These are phyloP conservation scores for Drosophila putrida DNA, from an alignment of 2,888 invertebrate species.

Conservation along the genomic window DNA sequence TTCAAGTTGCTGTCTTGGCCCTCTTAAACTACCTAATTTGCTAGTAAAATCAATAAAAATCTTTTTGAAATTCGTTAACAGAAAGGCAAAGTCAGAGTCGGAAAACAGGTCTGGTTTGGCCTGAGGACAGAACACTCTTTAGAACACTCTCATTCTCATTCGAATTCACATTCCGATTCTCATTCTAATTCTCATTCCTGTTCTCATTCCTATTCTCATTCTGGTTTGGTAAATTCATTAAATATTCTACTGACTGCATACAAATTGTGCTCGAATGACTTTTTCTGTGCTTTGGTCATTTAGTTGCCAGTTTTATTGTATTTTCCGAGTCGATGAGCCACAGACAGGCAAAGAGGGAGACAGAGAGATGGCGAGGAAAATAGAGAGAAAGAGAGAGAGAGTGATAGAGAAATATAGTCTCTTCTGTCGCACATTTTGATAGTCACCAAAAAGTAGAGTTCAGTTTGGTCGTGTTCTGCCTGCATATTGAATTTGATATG, in stretches of 20 bases:
- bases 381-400: background rate
- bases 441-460: constrained; percentile 7
- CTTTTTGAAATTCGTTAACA: constrained; percentile 18
- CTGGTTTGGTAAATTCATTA: constrained; percentile 64
- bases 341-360: constrained; percentile 15
- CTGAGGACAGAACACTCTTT: background rate
- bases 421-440: constrained; percentile 4
- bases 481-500: constrained; percentile 70
- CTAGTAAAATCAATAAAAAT: constrained; percentile 40
- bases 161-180: constrained; percentile 18
- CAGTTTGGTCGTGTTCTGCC: constrained; percentile 22
- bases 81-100: constrained; percentile 4
- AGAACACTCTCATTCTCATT: constrained; percentile 29
- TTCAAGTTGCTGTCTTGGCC: background rate
- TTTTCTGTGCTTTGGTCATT: constrained; percentile 59
- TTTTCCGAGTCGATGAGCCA: constrained; percentile 50
- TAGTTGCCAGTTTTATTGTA: constrained; percentile 68
- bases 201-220: constrained; percentile 48
- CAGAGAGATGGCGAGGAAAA: background rate
- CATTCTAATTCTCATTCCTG: background rate
- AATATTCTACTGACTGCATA: constrained; percentile 69
- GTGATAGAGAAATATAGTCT: background rate
- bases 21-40: constrained; percentile 37
- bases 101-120: constrained; percentile 29
- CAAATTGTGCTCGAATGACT: constrained; percentile 51